Percentiles rank a stretch among this genome's conserved stretches.
These are phyloP conservation scores for Petrocephalus zakoni DNA, from an alignment of 2,113 vertebrate species.

Conservation along the genomic window DNA sequence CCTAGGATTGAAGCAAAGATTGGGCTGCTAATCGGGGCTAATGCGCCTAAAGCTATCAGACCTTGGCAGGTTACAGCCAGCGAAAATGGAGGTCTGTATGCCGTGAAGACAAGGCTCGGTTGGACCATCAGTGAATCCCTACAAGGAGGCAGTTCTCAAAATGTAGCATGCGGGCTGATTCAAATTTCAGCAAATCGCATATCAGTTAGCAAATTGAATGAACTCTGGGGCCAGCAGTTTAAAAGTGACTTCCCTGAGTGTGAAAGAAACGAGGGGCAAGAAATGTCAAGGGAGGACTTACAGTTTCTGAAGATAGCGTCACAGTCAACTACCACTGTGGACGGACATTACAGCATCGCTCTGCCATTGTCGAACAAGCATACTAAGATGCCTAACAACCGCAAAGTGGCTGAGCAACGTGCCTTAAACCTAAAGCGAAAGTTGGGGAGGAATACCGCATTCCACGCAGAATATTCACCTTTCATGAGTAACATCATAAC, in stretches of 20 bases:
- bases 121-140: too few relatives aligned
- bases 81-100: background rate
- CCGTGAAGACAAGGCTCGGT: too few relatives aligned
- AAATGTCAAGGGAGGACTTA: constrained; percentile 15
- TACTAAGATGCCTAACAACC: constrained; percentile 13
- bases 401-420: constrained; percentile 9
- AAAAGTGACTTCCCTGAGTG: constrained; percentile 25
- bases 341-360: constrained; percentile 24
- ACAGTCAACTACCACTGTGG: background rate
- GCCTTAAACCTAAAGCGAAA: constrained; percentile 12
- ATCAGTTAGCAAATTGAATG: constrained; percentile 11
- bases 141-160: background rate
- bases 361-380: constrained; percentile 16
- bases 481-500: constrained; percentile 22
- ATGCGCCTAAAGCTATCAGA: too few relatives aligned
- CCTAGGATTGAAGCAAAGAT: too few relatives aligned
- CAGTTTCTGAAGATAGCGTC: constrained; percentile 7
- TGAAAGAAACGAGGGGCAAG: background rate
- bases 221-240: constrained; percentile 22
- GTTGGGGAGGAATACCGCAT: background rate
- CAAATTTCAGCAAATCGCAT: constrained; percentile 5
- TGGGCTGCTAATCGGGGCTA: too few relatives aligned
- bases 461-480: constrained; percentile 15
- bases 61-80: too few relatives aligned
- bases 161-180: background rate